Evolutionary conservation across 30 jellyfish, hydroid and myxozoan species (phyloP).

Genomic region (Aurelia sp.): DNA sequence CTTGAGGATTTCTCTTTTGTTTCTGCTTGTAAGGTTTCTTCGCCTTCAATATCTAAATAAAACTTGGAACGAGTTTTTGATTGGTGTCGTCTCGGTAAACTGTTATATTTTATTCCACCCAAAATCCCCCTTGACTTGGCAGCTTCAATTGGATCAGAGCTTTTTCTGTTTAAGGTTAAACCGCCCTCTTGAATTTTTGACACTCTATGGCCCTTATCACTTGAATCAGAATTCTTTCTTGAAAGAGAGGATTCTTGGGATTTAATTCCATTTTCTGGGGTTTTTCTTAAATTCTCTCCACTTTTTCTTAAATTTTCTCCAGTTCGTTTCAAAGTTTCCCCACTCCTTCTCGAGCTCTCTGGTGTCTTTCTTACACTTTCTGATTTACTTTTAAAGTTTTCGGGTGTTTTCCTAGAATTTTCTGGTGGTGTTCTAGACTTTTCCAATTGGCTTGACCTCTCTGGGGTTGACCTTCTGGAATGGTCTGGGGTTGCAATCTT

Average conservation of each 20-base stretch:
- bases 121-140: slow-evolving; percentile 43
- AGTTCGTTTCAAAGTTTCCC: neutral
- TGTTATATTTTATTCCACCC: slow-evolving; percentile 68
- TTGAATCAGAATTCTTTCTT: slow-evolving; percentile 20
- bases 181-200: slow-evolving; percentile 6
- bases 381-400: slow-evolving; percentile 4
- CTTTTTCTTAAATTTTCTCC: neutral
- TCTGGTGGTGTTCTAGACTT: slow-evolving; percentile 36
- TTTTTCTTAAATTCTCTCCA: neutral
- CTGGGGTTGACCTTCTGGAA: slow-evolving; percentile 54
- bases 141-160: slow-evolving; percentile 17
- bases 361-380: neutral
- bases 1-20: neutral
- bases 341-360: neutral
- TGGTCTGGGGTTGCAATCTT: slow-evolving; percentile 36
- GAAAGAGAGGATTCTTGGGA: slow-evolving; percentile 1
- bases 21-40: slow-evolving; percentile 32
- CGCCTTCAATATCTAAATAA: slow-evolving; percentile 65
- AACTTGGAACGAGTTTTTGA: slow-evolving; percentile 44
- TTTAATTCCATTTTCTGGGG: slow-evolving; percentile 19
- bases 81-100: slow-evolving; percentile 65
- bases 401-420: slow-evolving; percentile 10
- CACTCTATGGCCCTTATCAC: slow-evolving; percentile 21
- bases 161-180: slow-evolving; percentile 2
- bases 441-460: slow-evolving; percentile 10